A percentile compares a stretch with the other conserved stretches of the same genome.
Conservation (phyloP, 1,140 invertebrate species). For the Chelonus insularis region DNA sequence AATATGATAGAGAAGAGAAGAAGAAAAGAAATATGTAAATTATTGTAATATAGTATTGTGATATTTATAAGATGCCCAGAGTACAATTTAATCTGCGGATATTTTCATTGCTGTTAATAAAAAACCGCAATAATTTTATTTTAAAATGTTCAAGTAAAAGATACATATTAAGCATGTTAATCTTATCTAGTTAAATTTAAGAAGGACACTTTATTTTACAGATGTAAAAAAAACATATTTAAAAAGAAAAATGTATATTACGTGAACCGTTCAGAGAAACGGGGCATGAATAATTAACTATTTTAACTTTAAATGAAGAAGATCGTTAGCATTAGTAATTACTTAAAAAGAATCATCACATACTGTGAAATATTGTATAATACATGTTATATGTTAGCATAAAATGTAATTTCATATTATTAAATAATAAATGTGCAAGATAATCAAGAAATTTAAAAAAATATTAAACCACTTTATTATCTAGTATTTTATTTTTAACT, state of each 20-base stretch:
- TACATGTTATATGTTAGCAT: constrained; percentile 40
- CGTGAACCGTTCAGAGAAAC: constrained; percentile 1
- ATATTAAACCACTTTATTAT: not conserved
- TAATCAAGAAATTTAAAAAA: constrained; percentile 23
- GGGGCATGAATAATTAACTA: not conserved
- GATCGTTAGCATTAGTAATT: constrained; percentile 21
- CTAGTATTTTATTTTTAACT: not conserved
- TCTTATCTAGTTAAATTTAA: too few relatives aligned
- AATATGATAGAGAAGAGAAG: not conserved
- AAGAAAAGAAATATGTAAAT: constrained; percentile 28
- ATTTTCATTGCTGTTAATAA: too few relatives aligned
- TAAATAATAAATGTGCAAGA: constrained; percentile 55
- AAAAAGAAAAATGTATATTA: constrained; percentile 3
- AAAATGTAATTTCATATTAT: constrained; percentile 45
- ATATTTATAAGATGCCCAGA: constrained; percentile 27
- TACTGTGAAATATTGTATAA: constrained; percentile 57
- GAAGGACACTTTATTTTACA: not conserved
- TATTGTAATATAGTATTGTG: constrained; percentile 35
- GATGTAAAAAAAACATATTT: constrained; percentile 5
- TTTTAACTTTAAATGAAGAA: not conserved
- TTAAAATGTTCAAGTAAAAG: too few relatives aligned
- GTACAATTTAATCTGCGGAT: too few relatives aligned
- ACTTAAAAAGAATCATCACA: constrained; percentile 26
- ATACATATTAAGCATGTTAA: too few relatives aligned
- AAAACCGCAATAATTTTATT: too few relatives aligned